A percentile compares a stretch with the other conserved stretches of the same genome.
These are phyloP conservation scores for Dreissena polymorpha DNA, from an alignment of 1,140 invertebrate species.

Conservation along the genomic window DNA sequence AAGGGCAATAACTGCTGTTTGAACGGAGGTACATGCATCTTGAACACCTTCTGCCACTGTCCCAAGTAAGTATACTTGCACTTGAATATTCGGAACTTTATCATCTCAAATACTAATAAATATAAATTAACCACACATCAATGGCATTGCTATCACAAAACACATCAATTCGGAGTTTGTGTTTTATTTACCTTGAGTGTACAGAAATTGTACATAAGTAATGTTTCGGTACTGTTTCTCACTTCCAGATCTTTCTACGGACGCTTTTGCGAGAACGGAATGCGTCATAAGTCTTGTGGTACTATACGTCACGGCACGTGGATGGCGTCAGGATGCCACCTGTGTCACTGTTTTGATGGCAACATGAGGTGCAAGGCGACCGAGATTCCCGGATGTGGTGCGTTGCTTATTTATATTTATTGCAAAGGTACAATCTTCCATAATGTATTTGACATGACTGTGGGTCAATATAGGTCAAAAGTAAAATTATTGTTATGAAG, in stretches of 20 bases:
- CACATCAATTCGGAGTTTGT: neutral
- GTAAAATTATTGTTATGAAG: no score
- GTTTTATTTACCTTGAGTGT: no score
- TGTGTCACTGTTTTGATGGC: slow-evolving; percentile 52
- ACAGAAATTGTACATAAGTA: no score
- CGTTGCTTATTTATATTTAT: slow-evolving; percentile 7
- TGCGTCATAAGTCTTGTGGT: slow-evolving; percentile 36
- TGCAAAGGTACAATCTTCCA: no score
- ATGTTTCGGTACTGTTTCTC: no score
- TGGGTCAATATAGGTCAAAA: no score
- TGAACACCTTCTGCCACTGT: slow-evolving; percentile 50
- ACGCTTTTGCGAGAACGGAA: slow-evolving; percentile 26
- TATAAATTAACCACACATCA: no score
- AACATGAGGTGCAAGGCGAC: slow-evolving; percentile 36
- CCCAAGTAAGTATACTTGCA: slow-evolving; percentile 25
- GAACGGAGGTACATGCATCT: slow-evolving; percentile 30
- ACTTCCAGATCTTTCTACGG: slow-evolving; percentile 36
- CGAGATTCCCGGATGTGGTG: slow-evolving; percentile 38
- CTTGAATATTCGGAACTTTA: neutral
- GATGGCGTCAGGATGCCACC: slow-evolving; percentile 49
- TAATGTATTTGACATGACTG: no score
- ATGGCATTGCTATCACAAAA: no score
- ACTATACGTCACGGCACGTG: slow-evolving; percentile 44
- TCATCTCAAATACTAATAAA: no score
- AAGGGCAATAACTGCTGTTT: slow-evolving; percentile 17